phyloP scores from a whole-genome alignment of 35 echinoderm and acorn worm genomes.

The Chiridota heheva region DNA sequence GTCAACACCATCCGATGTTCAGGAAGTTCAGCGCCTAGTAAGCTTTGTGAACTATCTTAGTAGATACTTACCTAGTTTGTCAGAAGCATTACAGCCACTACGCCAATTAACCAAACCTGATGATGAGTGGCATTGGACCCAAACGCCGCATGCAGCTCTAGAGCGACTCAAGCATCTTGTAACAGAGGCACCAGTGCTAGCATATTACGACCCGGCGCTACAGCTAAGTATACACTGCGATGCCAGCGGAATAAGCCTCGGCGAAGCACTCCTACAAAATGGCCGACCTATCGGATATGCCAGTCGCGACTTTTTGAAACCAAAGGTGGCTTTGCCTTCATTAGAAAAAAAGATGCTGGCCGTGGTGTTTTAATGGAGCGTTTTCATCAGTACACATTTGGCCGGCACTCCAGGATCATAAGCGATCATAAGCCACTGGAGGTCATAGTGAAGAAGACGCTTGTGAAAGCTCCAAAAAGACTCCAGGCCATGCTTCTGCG shows the following conservation, averaged over 20 bases:
- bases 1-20: slow-evolving; percentile 17
- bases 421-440: slow-evolving; percentile 66
- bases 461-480: slow-evolving; percentile 40
- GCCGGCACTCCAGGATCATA: slow-evolving; percentile 10
- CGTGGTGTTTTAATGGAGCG: slow-evolving; percentile 39
- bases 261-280: not conserved
- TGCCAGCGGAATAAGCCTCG: not conserved
- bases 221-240: not conserved
- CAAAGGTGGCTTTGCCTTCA: slow-evolving; percentile 40
- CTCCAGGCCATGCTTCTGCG: slow-evolving; percentile 57
- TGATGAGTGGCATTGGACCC: not conserved
- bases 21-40: slow-evolving; percentile 21
- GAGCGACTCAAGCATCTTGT: not conserved
- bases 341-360: slow-evolving; percentile 53
- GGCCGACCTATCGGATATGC: slow-evolving; percentile 4
- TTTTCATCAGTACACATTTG: slow-evolving; percentile 74
- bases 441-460: slow-evolving; percentile 67
- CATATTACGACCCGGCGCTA: not conserved
- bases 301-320: slow-evolving; percentile 45
- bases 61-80: slow-evolving; percentile 16
- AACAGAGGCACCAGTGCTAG: slow-evolving; percentile 1
- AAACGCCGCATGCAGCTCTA: slow-evolving; percentile 10
- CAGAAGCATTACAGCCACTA: slow-evolving; percentile 30
- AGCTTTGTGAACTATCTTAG: slow-evolving; percentile 43
- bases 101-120: slow-evolving; percentile 14